Percentiles rank a stretch among this genome's conserved stretches.
Conservation (phyloP, 1,140 invertebrate species). For the Ostrea edulis region DNA sequence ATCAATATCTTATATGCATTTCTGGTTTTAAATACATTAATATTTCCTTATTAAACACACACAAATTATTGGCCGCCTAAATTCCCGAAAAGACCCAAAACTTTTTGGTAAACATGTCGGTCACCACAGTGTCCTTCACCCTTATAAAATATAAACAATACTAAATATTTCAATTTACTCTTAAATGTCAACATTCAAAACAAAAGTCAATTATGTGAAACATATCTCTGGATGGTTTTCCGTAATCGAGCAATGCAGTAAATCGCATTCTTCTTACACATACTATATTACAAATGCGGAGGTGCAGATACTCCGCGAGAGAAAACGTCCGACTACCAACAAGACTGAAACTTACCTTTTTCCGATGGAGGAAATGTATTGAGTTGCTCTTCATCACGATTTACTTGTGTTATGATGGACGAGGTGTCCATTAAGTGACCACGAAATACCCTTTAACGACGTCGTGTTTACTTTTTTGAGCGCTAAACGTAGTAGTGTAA, state of each 20-base stretch:
- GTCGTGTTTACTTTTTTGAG: conserved; percentile 68
- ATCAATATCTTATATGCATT: not conserved
- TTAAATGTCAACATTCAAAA: not conserved
- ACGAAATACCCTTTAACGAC: conserved; percentile 68
- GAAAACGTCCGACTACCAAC: conserved; percentile 41
- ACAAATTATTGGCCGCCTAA: not conserved
- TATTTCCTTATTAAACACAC: not conserved
- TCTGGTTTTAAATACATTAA: not conserved
- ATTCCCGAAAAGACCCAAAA: not conserved
- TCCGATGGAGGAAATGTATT: conserved; percentile 91
- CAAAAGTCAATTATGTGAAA: not conserved
- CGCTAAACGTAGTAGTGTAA: conserved; percentile 54
- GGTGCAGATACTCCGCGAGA: not conserved
- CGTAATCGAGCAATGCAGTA: not conserved
- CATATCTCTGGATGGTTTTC: not conserved
- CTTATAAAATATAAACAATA: conserved; percentile 33
- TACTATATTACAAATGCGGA: not conserved
- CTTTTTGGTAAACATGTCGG: conserved; percentile 32
- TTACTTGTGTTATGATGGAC: conserved; percentile 98
- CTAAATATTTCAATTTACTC: not conserved
- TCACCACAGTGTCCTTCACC: conserved; percentile 8
- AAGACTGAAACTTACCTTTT: conserved; percentile 86
- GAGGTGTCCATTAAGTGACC: conserved; percentile 94
- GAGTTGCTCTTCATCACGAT: conserved; percentile 96
- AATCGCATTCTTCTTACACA: not conserved